Base-by-base conservation (phyloP, 2,888 invertebrate species). In the Phaonia tiefii region DNA sequence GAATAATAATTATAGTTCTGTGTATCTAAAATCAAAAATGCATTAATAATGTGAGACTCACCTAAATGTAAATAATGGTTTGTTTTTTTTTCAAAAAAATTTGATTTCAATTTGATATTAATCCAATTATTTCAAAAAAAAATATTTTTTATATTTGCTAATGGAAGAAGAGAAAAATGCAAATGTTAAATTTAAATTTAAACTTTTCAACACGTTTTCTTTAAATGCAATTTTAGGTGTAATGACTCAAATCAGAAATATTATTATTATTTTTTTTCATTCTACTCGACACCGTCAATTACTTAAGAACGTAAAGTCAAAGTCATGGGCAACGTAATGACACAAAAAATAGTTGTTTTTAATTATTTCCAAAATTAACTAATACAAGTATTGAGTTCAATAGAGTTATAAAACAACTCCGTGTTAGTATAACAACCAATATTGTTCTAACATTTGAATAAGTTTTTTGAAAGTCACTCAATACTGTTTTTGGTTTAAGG, bases 281-380 rank as follows among this genome's bases (percentile, higher is more conserved):
- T 67, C n/a, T n/a, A n/a, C n/a, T n/a, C n/a, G n/a, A n/a, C 60
- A 66, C 74, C 72, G 78, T 77, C 67, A 75, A 77, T 60, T 67
- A 54, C 15, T 46, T 71, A 54, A 13, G 22, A 72, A n/a, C 69
- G 17, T 39, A 71, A 67, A 75, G 74, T 71, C 77, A 77, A 77
- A 77, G 81, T 75, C 72, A 81, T 75, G 78, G 81, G 10, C 69
- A 56, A 73, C 42, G 37, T 42, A 58, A 42, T 26, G 20, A n/a
- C n/a, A n/a, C 63, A 75, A 72, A n/a, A n/a, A n/a, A n/a, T n/a
- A n/a, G n/a, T n/a, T n/a, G n/a, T n/a, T n/a, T n/a, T n/a, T n/a
- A n/a, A n/a, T n/a, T n/a, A n/a, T n/a, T n/a, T n/a, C n/a, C n/a
- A n/a, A n/a, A n/a, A n/a, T n/a, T n/a, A n/a, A 17, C 39, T 60